phyloP scores from a whole-genome alignment of 2,797 vertebrate genomes.

The Leptodactylus fallax region DNA sequence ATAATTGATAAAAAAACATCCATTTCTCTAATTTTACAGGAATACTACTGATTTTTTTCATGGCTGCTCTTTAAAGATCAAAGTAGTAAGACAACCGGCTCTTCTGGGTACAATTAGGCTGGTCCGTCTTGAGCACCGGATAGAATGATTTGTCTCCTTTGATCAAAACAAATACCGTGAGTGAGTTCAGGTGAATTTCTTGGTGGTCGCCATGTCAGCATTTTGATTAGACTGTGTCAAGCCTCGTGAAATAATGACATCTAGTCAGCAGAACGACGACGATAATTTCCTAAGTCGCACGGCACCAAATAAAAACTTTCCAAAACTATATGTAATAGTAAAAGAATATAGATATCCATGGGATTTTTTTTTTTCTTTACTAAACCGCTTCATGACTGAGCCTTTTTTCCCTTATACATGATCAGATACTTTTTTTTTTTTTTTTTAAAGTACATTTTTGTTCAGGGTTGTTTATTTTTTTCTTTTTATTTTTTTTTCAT shows the following conservation, averaged over 20 bases:
- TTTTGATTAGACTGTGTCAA: neutral
- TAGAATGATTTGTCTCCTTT: constrained; percentile 21
- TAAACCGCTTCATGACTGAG: no score
- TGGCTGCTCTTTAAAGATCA: constrained; percentile 45
- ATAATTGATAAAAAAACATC: constrained; percentile 14
- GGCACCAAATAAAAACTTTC: neutral
- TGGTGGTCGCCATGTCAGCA: neutral
- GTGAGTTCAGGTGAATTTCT: neutral
- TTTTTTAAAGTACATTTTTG: no score
- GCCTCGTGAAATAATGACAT: neutral
- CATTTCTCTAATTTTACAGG: constrained; percentile 5
- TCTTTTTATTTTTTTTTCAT: no score
- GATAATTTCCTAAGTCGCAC: neutral
- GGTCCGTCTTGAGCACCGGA: neutral
- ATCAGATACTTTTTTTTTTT: no score
- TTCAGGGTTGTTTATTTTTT: no score
- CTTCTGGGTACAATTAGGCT: neutral
- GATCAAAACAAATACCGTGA: constrained; percentile 20
- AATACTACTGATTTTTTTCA: constrained; percentile 6
- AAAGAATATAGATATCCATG: no score
- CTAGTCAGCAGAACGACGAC: neutral
- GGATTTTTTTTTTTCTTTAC: no score
- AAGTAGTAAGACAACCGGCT: neutral
- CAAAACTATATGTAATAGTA: neutral
- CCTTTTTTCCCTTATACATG: no score